Conservation (phyloP, 2,113 vertebrate species). For the Pholis gunnellus region DNA sequence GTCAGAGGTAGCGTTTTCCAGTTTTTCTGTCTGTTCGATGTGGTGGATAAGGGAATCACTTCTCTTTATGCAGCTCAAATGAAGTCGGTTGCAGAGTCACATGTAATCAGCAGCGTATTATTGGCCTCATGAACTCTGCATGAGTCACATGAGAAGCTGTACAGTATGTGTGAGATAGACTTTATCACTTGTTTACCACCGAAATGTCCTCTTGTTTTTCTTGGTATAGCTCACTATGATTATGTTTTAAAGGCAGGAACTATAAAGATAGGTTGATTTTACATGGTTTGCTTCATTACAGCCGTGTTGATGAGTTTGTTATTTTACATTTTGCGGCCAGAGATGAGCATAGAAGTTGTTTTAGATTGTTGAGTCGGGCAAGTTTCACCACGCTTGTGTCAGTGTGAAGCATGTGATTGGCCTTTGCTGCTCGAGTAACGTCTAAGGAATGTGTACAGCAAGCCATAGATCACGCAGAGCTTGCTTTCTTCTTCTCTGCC, state of each 20-base stretch:
- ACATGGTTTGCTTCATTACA: not conserved
- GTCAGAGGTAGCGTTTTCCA: slow-evolving; percentile 73
- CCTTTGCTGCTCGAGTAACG: slow-evolving; percentile 33
- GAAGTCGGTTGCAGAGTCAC: slow-evolving; percentile 27
- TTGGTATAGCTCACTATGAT: not conserved
- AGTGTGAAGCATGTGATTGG: not conserved
- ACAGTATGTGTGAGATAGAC: not conserved
- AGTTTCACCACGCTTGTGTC: slow-evolving; percentile 52
- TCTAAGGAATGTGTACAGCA: slow-evolving; percentile 51
- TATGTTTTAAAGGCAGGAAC: not conserved
- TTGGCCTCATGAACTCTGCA: not conserved
- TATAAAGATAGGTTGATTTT: not conserved
- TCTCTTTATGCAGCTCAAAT: not conserved
- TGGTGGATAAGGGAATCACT: not conserved
- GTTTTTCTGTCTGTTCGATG: not conserved
- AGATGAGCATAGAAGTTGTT: not conserved
- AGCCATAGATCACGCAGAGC: not conserved
- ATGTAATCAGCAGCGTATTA: not conserved
- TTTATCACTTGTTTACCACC: not conserved
- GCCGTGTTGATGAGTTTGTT: not conserved
- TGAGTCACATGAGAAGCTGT: slow-evolving; percentile 2
- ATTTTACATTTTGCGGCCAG: not conserved
- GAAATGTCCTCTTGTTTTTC: not conserved
- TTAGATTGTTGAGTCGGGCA: slow-evolving; percentile 43
- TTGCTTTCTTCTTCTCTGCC: slow-evolving; percentile 8